phyloP scores from a whole-genome alignment of 1,140 invertebrate genomes.

The Bombus affinis region DNA sequence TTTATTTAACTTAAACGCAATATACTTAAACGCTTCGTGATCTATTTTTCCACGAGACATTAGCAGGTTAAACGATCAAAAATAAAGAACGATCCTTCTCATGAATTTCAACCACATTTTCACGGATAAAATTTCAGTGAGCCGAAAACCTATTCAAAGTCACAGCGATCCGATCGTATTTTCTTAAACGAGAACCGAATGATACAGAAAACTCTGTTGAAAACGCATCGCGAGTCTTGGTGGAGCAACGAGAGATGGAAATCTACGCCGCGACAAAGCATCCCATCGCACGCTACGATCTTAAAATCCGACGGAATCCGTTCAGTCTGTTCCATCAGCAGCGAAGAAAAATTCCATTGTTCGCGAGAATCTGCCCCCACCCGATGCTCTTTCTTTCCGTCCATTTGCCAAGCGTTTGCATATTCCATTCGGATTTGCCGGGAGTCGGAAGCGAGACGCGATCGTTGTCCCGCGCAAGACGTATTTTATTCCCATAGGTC shows the following conservation, averaged over 20 bases:
- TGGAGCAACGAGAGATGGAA: neutral
- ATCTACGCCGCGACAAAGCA: no score
- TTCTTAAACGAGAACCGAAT: neutral
- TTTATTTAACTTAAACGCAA: neutral
- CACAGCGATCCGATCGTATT: neutral
- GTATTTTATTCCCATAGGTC: constrained; percentile 13
- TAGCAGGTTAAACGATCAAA: no score
- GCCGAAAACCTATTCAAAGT: no score
- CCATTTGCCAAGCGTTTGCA: constrained; percentile 38
- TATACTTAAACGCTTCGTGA: neutral
- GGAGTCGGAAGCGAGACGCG: neutral
- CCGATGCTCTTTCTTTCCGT: neutral
- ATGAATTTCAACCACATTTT: no score
- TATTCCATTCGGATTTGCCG: constrained; percentile 27
- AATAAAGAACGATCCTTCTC: no score
- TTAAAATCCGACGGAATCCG: constrained; percentile 26
- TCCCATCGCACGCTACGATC: neutral
- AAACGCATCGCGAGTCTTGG: neutral
- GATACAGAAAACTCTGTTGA: neutral
- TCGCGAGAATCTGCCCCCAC: neutral
- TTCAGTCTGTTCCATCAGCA: constrained; percentile 23
- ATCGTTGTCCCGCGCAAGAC: neutral
- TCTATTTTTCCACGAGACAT: no score
- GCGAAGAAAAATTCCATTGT: constrained; percentile 36
- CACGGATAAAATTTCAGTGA: no score